Evolutionary conservation across 1,140 invertebrate genomes (phyloP), one percentile per base, ranked within the genome.

Genomic region (Periplaneta americana): DNA sequence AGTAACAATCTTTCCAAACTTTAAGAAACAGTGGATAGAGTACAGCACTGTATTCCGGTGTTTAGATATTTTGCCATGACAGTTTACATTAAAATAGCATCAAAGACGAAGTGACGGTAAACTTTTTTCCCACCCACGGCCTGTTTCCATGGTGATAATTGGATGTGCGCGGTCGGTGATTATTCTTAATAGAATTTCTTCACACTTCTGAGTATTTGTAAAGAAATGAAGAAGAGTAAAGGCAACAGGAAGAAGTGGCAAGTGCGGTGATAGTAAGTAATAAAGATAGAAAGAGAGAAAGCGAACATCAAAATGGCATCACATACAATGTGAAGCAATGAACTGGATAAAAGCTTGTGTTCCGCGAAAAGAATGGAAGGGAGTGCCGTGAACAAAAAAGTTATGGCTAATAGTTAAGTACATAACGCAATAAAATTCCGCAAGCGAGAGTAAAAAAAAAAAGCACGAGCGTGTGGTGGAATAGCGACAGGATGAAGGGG

Each of bases 351-450:
- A 48, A 78, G 77, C 35, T 17, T 39, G 35, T 28, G 77, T 32
- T 48, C 28, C 28, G 75, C 34, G 75, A 32, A 78, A 78, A 48
- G 77, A 39, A 48, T 13, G 28, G 77, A 32, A 39, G 77, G 77
- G 77, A 1, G 77, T 13, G 34, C 13, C 35, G 34, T 28, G 36
- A 48, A 39, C 35, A 48, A 78, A 39, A 78, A 78, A 78, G 77
- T 78, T 78, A 78, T 78, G 77, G 77, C 77, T 78, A 78, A 78
- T 78, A 78, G 77, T 78, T 78, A 78, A 78, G 77, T 78, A 78
- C 77, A 78, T 78, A 78, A 78, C 35, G 77, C 77, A 78, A 78
- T 78, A 78, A 78, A 78, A 78, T 48, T 78, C 35, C 39, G 79
- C 39, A 48, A 74, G 79, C 22, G 35, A 48, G 32, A 28, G 37